These are phyloP conservation scores for Drosophila asahinai DNA, from an alignment of 1,140 invertebrate genomes.

Conservation along the genomic window DNA sequence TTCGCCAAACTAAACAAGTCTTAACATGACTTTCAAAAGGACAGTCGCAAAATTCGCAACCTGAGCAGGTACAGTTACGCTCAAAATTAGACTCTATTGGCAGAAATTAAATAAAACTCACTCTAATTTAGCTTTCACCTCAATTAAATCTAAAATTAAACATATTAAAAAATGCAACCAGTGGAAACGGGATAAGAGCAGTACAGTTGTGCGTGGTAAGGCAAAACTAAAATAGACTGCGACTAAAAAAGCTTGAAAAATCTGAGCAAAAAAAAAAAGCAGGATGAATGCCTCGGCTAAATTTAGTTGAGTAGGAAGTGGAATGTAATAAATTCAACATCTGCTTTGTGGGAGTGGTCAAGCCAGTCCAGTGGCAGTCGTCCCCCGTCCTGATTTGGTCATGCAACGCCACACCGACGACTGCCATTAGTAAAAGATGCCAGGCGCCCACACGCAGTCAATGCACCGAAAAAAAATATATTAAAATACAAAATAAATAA, in stretches of 20 bases:
- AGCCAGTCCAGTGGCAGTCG: neutral
- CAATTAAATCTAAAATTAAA: neutral
- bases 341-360: slow-evolving; percentile 17
- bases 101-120: neutral
- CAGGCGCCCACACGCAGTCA: slow-evolving; percentile 14
- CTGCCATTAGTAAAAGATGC: slow-evolving; percentile 24
- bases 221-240: neutral
- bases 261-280: neutral
- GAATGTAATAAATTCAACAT: slow-evolving; percentile 40
- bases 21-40: too few species aligned
- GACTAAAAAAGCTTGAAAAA: slow-evolving; percentile 4
- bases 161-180: neutral
- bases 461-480: neutral
- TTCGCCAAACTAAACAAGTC: too few species aligned
- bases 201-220: neutral
- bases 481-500: too few species aligned
- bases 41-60: too few species aligned
- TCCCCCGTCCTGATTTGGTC: slow-evolving; percentile 20
- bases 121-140: neutral
- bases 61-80: neutral
- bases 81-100: neutral
- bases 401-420: slow-evolving; percentile 18
- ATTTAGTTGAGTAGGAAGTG: slow-evolving; percentile 25
- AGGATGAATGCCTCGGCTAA: neutral
- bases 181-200: neutral